Evolutionary conservation across 2,113 vertebrate species (phyloP), one percentile per base, ranked within the genome.

Genomic region (Hymenochirus boettgeri): DNA sequence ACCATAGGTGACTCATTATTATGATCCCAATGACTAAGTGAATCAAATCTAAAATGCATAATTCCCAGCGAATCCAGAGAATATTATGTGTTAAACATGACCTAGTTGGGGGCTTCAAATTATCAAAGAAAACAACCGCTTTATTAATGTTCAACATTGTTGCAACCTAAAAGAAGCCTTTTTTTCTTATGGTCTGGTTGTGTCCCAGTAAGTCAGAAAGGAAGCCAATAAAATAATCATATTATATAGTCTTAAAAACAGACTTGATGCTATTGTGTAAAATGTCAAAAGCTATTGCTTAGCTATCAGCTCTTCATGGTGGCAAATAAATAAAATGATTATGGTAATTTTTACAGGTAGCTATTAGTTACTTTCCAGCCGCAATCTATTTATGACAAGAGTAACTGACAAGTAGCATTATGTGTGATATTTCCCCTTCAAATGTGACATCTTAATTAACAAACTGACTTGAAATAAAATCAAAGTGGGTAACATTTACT

Each of bases 381-480:
- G 61, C 63, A 61, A 73, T 61, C 61, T 79, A 12, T 1, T 72
- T 72, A 70, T 65, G 10, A 7, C 54, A 29, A 71, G 50, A 70
- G 57, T 75, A 73, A 75, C 59, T 64, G 75, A 63, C 72, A 62
- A 24, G 19, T n/a, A 55, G 18, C 52, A 24, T 21, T 5, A 42
- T 26, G 22, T 18, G 31, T n/a, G 15, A 56, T 24, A 26, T 66
- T 27, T 57, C 25, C n/a, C 3, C 67, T 75, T 55, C 50, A 72
- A 47, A 70, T 65, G 55, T 72, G 69, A 62, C 72, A 76, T 64
- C 57, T 71, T 64, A 75, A 75, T 75, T 75, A 69, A 50, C 75
- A 53, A 59, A 67, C 21, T 23, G 10, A 50, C 33, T 27, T 59
- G n/a, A 7, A 45, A 52, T 52, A 51, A 3, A 31, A 13, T 31